Percentiles rank a stretch among this genome's conserved stretches.
These are phyloP conservation scores for Spilosoma lubricipeda DNA, from an alignment of 2,888 invertebrate species.

Conservation along the genomic window DNA sequence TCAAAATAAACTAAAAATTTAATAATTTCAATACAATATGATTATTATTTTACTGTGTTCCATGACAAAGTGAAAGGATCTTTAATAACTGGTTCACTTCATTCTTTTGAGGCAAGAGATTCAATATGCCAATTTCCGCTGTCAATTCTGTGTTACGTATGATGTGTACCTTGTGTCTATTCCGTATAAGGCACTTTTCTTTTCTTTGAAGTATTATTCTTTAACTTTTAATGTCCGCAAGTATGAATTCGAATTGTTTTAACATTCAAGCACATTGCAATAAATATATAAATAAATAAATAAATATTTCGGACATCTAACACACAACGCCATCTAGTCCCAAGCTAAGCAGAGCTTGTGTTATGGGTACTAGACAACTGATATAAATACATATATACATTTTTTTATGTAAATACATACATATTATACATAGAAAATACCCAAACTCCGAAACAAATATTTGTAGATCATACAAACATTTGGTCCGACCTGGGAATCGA, in stretches of 20 bases:
- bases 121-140: constrained; percentile 9
- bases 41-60: background rate
- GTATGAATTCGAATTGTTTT: background rate
- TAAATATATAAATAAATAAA: too few relatives aligned
- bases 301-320: too few relatives aligned
- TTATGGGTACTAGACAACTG: too few relatives aligned
- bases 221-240: background rate
- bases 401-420: too few relatives aligned
- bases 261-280: background rate
- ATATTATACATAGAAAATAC: too few relatives aligned
- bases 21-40: background rate
- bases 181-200: background rate
- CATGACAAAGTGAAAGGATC: background rate
- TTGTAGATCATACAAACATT: too few relatives aligned
- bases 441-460: too few relatives aligned
- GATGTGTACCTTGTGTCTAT: constrained; percentile 4
- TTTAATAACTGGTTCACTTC: background rate
- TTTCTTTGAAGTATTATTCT: background rate
- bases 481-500: too few relatives aligned
- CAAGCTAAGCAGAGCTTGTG: too few relatives aligned
- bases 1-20: background rate
- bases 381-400: too few relatives aligned
- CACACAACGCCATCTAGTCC: too few relatives aligned
- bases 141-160: background rate
- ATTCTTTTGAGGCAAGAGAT: background rate